Percentiles rank a stretch among this genome's conserved stretches.
These are phyloP conservation scores for Aricia agestis DNA, from an alignment of 1,140 invertebrate species.

Conservation along the genomic window DNA sequence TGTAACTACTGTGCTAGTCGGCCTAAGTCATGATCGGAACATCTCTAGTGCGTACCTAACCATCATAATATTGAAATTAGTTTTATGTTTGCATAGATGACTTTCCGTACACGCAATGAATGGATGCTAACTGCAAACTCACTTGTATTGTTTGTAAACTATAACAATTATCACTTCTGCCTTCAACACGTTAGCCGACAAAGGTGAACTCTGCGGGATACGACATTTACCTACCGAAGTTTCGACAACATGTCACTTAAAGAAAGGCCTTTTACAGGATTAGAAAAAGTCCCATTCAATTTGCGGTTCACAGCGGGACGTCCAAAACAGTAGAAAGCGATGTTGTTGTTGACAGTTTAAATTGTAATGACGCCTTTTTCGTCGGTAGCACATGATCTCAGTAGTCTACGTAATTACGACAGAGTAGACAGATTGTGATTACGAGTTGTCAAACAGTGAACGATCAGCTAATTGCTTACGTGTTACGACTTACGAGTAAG, in stretches of 20 bases:
- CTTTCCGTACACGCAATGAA: background rate
- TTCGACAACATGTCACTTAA: conserved; percentile 29
- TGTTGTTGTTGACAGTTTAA: conserved; percentile 48
- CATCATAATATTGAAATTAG: background rate
- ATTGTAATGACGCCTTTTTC: conserved; percentile 26
- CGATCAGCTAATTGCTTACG: background rate
- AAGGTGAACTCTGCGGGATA: conserved; percentile 14
- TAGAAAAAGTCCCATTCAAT: conserved; percentile 3
- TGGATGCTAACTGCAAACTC: conserved; percentile 4
- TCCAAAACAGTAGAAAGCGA: conserved; percentile 48
- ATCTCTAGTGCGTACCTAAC: too few relatives aligned
- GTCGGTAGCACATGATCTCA: conserved; percentile 3
- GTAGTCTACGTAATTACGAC: background rate
- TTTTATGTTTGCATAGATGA: background rate
- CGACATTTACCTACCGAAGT: background rate
- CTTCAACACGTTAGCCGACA: background rate
- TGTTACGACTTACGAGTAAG: too few relatives aligned
- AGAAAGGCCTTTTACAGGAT: conserved; percentile 42
- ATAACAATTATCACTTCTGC: background rate
- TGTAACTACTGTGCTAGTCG: too few relatives aligned
- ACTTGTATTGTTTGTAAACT: conserved; percentile 50
- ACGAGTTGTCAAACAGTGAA: conserved; percentile 4
- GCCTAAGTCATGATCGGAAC: too few relatives aligned
- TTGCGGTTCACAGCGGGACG: conserved; percentile 28
- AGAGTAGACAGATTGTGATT: too few relatives aligned